A percentile compares a stretch with the other conserved stretches of the same genome.
Evolutionary conservation across 1,140 invertebrate species (phyloP).

Genomic region (Cardiocondyla obscurior): DNA sequence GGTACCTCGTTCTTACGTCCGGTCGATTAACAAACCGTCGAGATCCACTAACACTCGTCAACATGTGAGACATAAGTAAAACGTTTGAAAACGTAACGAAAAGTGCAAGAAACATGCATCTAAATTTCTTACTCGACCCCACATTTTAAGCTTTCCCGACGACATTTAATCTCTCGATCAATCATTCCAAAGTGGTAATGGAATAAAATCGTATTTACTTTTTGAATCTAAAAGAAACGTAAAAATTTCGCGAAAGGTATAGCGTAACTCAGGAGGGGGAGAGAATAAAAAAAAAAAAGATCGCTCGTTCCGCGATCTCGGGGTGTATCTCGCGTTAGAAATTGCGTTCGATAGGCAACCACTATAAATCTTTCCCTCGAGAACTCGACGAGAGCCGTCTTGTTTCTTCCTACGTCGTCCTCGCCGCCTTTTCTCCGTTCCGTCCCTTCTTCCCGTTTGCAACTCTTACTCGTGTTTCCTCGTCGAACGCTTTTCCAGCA

Average conservation of each 20-base stretch:
- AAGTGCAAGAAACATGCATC: background rate
- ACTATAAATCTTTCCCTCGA: conserved; percentile 63
- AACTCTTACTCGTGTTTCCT: conserved; percentile 55
- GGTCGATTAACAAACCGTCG: background rate
- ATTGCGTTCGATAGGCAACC: conserved; percentile 61
- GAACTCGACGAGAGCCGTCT: conserved; percentile 60
- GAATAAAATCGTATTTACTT: background rate
- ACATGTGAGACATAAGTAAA: background rate
- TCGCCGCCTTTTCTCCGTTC: background rate
- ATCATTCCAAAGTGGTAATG: background rate
- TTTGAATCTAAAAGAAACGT: background rate
- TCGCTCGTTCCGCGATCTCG: conserved; percentile 26
- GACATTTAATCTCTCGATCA: background rate
- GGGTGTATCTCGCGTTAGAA: conserved; percentile 45
- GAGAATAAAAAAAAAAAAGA: too few relatives aligned
- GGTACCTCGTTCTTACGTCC: background rate
- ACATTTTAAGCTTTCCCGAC: background rate
- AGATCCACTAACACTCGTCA: background rate
- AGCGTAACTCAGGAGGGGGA: background rate
- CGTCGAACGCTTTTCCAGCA: conserved; percentile 66
- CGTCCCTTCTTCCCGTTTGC: background rate
- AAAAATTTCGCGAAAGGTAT: background rate
- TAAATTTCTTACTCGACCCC: background rate
- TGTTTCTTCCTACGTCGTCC: conserved; percentile 41
- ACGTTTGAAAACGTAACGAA: background rate